Evolutionary conservation across 2,888 invertebrate genomes (phyloP).

Genomic region (Lasioglossum malachurum): DNA sequence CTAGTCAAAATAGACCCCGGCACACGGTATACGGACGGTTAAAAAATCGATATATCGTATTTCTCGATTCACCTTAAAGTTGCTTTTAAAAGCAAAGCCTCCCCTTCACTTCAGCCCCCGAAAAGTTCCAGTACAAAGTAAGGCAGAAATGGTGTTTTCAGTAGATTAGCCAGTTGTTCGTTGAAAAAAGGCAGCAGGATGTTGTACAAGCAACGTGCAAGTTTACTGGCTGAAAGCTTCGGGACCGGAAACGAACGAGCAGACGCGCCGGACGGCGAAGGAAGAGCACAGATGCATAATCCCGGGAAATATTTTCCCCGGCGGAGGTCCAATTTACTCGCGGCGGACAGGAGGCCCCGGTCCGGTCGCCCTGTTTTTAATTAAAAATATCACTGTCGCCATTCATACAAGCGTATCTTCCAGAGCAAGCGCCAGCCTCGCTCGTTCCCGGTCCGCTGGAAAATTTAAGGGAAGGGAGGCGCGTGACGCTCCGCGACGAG

Average conservation of each 20-base stretch:
- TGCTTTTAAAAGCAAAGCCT: not conserved
- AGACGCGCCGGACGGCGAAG: not conserved
- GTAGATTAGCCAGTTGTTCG: not conserved
- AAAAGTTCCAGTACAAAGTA: not conserved
- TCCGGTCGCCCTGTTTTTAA: conserved; percentile 64
- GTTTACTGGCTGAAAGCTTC: not conserved
- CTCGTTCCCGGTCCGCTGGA: conserved; percentile 21
- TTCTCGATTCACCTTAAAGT: not conserved
- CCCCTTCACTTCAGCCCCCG: not conserved
- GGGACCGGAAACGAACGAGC: not conserved
- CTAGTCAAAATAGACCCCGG: no score
- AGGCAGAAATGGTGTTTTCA: not conserved
- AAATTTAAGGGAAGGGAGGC: not conserved
- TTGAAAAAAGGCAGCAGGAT: not conserved
- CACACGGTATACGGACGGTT: no score
- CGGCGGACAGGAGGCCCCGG: not conserved
- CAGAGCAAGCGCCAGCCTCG: not conserved
- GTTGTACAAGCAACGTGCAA: not conserved
- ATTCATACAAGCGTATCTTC: conserved; percentile 40
- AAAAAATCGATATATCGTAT: no score
- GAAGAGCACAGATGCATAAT: conserved; percentile 41
- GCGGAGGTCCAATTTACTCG: conserved; percentile 51
- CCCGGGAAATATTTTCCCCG: conserved; percentile 49
- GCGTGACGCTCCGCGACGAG: not conserved
- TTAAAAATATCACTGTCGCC: conserved; percentile 66